A percentile compares a stretch with the other conserved stretches of the same genome.
phyloP scores from a whole-genome alignment of 2,797 vertebrate species.

The Chelidonichthys spinosus region DNA sequence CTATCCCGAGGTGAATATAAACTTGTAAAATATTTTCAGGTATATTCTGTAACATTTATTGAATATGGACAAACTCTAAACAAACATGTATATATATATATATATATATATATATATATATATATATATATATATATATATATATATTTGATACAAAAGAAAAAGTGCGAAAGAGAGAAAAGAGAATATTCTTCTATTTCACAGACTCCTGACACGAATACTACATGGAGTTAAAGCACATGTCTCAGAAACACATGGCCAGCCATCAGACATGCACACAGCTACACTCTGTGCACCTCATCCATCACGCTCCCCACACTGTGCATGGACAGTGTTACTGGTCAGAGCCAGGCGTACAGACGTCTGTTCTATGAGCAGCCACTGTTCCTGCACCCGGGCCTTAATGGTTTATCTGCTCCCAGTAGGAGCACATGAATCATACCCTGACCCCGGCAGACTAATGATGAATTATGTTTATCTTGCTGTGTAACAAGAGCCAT shows the following conservation, averaged over 20 bases:
- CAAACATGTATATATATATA: too few species aligned
- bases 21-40: too few species aligned
- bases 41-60: too few species aligned
- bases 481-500: slow-evolving; percentile 32
- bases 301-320: slow-evolving; percentile 44
- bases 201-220: neutral
- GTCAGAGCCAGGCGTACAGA: slow-evolving; percentile 56
- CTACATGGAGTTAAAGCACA: neutral
- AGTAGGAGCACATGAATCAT: slow-evolving; percentile 65
- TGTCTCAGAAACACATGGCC: slow-evolving; percentile 16
- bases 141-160: too few species aligned
- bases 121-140: too few species aligned
- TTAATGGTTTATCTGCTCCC: slow-evolving; percentile 62
- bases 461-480: slow-evolving; percentile 66
- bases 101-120: too few species aligned
- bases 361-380: slow-evolving; percentile 62
- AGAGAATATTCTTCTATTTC: too few species aligned
- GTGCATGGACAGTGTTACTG: slow-evolving; percentile 66
- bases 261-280: slow-evolving; percentile 29
- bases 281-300: slow-evolving; percentile 18
- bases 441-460: slow-evolving; percentile 8
- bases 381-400: slow-evolving; percentile 47
- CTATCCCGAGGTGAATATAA: too few species aligned
- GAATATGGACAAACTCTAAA: too few species aligned
- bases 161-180: too few species aligned